Evolutionary conservation across 2,888 invertebrate genomes (phyloP).

Genomic region (Cheilosia urbana): DNA sequence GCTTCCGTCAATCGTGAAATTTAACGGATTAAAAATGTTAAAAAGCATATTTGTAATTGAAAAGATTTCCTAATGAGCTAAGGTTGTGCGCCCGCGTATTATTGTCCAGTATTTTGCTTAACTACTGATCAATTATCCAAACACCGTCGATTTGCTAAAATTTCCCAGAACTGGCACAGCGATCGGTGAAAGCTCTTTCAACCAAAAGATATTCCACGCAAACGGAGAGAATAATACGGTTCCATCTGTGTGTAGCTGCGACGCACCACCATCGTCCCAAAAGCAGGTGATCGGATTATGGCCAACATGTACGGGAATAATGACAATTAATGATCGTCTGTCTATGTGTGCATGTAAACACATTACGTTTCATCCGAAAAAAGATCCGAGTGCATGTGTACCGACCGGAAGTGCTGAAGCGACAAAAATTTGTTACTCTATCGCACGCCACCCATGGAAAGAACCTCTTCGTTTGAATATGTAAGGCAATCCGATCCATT

Average conservation of each 20-base stretch:
- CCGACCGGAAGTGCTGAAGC: slow-evolving; percentile 59
- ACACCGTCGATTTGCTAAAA: slow-evolving; percentile 51
- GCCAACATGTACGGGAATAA: slow-evolving; percentile 57
- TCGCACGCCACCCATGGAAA: slow-evolving; percentile 64
- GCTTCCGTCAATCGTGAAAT: neutral
- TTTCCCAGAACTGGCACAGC: slow-evolving; percentile 42
- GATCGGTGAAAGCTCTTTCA: slow-evolving; percentile 56
- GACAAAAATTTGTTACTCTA: slow-evolving; percentile 60
- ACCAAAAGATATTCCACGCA: slow-evolving; percentile 37
- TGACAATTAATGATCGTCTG: slow-evolving; percentile 65
- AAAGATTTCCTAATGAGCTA: slow-evolving; percentile 15
- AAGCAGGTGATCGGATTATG: slow-evolving; percentile 58
- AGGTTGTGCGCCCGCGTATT: neutral
- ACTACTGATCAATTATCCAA: slow-evolving; percentile 49
- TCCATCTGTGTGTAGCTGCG: slow-evolving; percentile 7
- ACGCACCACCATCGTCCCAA: slow-evolving; percentile 6
- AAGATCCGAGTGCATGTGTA: slow-evolving; percentile 5
- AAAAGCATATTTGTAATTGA: slow-evolving; percentile 9
- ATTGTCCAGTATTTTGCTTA: slow-evolving; percentile 52
- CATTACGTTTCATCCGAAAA: slow-evolving; percentile 36
- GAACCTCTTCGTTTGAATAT: neutral
- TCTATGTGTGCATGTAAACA: slow-evolving; percentile 8
- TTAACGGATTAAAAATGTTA: slow-evolving; percentile 30
- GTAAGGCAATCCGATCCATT: slow-evolving; percentile 51
- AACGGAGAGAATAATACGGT: slow-evolving; percentile 35